These are phyloP conservation scores for Chymomyza costata DNA, from an alignment of 1,140 invertebrate genomes.

Conservation along the genomic window DNA sequence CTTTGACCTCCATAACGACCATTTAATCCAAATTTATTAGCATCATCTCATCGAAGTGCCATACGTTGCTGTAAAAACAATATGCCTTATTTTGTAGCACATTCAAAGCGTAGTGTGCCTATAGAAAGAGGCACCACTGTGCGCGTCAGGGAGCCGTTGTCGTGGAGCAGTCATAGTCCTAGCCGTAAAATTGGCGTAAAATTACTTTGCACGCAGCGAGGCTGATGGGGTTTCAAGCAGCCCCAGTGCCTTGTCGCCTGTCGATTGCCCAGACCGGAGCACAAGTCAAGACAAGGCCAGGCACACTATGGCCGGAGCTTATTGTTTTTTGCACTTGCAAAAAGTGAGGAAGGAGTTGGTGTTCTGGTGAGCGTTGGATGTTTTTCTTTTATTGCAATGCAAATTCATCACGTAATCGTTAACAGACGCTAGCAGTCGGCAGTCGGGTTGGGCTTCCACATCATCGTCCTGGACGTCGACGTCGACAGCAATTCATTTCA, in stretches of 20 bases:
- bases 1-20: no score
- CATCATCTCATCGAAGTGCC: no score
- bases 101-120: no score
- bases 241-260: not conserved
- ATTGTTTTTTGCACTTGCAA: slow-evolving; percentile 29
- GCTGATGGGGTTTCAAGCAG: slow-evolving; percentile 7
- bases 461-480: no score
- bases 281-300: no score
- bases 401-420: slow-evolving; percentile 60
- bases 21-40: no score
- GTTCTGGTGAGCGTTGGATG: slow-evolving; percentile 2
- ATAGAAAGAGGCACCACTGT: slow-evolving; percentile 5
- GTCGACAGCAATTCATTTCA: slow-evolving; percentile 42
- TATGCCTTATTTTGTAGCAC: no score
- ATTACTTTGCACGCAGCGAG: slow-evolving; percentile 46
- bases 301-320: slow-evolving; percentile 13
- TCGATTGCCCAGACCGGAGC: no score
- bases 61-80: no score
- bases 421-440: slow-evolving; percentile 29
- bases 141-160: slow-evolving; percentile 1
- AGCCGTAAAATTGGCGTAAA: slow-evolving; percentile 53
- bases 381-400: slow-evolving; percentile 42
- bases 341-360: not conserved
- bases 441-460: slow-evolving; percentile 1
- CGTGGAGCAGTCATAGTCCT: slow-evolving; percentile 22